A percentile compares a stretch with the other conserved stretches of the same genome.
Evolutionary conservation across 2,113 vertebrate genomes (phyloP).

Genomic region (Etia nguti): DNA sequence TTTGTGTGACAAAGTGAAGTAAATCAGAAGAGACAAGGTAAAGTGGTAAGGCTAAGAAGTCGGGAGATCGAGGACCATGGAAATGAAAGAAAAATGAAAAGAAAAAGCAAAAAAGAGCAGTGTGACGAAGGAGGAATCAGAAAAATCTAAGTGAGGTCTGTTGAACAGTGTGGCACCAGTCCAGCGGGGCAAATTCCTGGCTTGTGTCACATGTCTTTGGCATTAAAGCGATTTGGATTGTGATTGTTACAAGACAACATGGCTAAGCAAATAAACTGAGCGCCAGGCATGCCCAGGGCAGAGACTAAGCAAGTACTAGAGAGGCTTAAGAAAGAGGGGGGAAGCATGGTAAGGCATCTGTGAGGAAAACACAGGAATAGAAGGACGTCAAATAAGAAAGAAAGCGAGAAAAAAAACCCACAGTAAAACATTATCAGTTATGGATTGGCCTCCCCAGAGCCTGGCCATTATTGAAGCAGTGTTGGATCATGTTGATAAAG

Average conservation of each 20-base stretch:
- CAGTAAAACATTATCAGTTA: background rate
- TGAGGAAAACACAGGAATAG: background rate
- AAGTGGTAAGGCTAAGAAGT: background rate
- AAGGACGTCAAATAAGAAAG: background rate
- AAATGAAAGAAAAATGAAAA: background rate
- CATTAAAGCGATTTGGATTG: background rate
- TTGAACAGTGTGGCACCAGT: background rate
- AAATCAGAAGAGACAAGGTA: conserved; percentile 21
- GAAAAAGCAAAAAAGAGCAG: background rate
- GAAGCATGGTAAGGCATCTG: background rate
- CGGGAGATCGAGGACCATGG: background rate
- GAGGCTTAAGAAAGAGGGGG: background rate
- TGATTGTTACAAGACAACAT: background rate
- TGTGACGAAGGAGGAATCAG: background rate
- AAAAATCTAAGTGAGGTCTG: background rate
- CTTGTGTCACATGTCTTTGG: background rate
- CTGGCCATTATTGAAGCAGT: background rate
- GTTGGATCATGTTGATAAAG: background rate
- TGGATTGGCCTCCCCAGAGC: background rate
- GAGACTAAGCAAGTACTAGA: background rate
- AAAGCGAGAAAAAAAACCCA: background rate
- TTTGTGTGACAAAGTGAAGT: conserved; percentile 10
- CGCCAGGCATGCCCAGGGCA: background rate
- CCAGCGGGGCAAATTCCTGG: background rate
- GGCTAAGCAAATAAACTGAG: background rate